Percentiles rank a stretch among this genome's conserved stretches.
Evolutionary conservation across 2,797 vertebrate species (phyloP).

Genomic region (Pseudochromis fuscus): DNA sequence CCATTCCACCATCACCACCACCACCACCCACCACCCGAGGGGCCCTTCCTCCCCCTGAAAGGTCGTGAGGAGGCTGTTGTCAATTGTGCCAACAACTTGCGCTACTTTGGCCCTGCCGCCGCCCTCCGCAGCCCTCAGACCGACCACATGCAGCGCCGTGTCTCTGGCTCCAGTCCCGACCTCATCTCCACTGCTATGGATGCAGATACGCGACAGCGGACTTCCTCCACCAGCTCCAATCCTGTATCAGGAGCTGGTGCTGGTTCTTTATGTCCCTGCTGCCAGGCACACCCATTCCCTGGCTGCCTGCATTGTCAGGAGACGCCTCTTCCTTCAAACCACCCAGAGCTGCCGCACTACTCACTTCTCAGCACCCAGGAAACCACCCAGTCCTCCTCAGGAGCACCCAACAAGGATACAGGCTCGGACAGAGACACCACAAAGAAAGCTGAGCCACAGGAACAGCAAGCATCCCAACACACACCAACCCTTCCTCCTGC

Average conservation of each 20-base stretch:
- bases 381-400: constrained; percentile 62
- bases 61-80: constrained; percentile 91
- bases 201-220: constrained; percentile 84
- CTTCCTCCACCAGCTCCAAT: constrained; percentile 73
- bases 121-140: constrained; percentile 96
- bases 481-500: constrained; percentile 80
- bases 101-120: constrained; percentile 95
- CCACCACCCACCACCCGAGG: constrained; percentile 63
- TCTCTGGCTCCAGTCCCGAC: constrained; percentile 93
- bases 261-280: constrained; percentile 86
- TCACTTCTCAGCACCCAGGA: constrained; percentile 79
- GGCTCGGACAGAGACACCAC: constrained; percentile 59
- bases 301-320: constrained; percentile 89
- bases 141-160: constrained; percentile 90
- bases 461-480: constrained; percentile 79
- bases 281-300: constrained; percentile 86
- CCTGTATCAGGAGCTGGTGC: constrained; percentile 59
- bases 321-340: constrained; percentile 67
- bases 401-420: constrained; percentile 54
- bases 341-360: constrained; percentile 82
- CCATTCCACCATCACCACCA: constrained; percentile 68
- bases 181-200: constrained; percentile 92
- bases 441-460: constrained; percentile 65
- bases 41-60: constrained; percentile 79
- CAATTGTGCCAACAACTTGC: constrained; percentile 94